A percentile compares a stretch with the other conserved stretches of the same genome.
These are phyloP conservation scores for Corythaixoides concolor DNA, from an alignment of 2,113 vertebrate genomes.

Conservation along the genomic window DNA sequence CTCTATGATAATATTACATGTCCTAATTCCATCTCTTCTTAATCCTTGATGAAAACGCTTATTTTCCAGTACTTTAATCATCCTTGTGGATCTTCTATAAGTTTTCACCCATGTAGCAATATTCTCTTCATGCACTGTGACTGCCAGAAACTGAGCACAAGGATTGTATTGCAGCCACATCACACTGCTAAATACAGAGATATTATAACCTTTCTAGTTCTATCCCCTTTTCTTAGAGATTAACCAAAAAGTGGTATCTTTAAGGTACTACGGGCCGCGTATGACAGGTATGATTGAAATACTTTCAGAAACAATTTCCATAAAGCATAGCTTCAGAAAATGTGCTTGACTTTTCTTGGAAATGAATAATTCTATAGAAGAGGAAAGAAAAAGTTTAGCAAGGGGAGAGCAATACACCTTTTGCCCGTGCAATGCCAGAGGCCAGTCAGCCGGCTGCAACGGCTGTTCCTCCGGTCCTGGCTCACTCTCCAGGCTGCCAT, in stretches of 20 bases:
- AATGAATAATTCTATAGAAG: background rate
- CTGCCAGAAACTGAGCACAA: background rate
- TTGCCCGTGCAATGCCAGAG: background rate
- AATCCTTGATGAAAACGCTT: background rate
- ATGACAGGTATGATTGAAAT: background rate
- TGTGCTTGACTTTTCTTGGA: background rate
- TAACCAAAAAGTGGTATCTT: background rate
- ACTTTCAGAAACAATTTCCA: background rate
- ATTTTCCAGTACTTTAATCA: background rate
- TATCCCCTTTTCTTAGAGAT: background rate
- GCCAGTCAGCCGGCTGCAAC: accelerated
- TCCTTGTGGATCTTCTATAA: background rate
- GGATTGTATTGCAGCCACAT: background rate
- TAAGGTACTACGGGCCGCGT: accelerated
- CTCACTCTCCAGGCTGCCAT: background rate
- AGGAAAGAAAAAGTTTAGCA: background rate
- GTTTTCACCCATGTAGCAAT: background rate
- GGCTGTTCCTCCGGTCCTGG: background rate
- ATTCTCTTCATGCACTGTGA: background rate
- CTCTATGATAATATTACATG: background rate
- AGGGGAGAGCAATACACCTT: background rate
- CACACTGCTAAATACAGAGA: background rate
- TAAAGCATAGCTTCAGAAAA: background rate
- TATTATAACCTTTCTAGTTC: background rate
- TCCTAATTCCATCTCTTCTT: background rate